Base-by-base conservation (phyloP, 2,888 invertebrate species). In the Eumerus sabulonum region DNA sequence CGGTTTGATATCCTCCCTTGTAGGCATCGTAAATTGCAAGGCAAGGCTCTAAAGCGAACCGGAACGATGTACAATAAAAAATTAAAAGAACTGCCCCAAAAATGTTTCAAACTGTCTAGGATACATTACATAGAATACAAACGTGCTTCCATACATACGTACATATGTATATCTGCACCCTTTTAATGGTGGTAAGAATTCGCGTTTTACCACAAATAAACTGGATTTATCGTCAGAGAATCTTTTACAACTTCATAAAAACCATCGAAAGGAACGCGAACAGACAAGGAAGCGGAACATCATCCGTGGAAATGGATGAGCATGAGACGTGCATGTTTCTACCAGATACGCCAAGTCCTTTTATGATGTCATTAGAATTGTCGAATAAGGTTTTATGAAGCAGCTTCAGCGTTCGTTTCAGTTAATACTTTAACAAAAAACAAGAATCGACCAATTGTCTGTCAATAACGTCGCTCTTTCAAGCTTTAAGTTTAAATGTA, bases 181-280 rank as follows among this genome's bases (percentile, higher is more conserved):
- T 27, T 27, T 27, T 2, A 60, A 35, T 45, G 71, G 44, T 70
- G 76, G 71, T 62, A 50, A n/a, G n/a, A 70, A 60, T 36, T 72
- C 66, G 64, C 63, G 59, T 73, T 59, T 60, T 57, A 67, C 59
- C 57, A 35, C 72, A 73, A 63, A 79, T 73, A 68, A 73, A 63
- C 56, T 57, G 48, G 62, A 77, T 73, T 63, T 53, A 68, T 79
- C 63, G 72, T 72, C 72, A 48, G 54, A 73, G 63, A 36, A 74
- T 73, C 57, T 73, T 79, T 79, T 73, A 79, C 68, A 79, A 73
- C 73, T 63, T 62, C 73, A 79, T 73, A 68, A 73, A 79, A 57
- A 40, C 45, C 38, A 13, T 18, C 35, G 44, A 36, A 67, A 48
- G 36, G 44, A 48, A 14, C 11, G 54, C 47, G 35, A 60, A 7